phyloP scores from a whole-genome alignment of 2,888 invertebrate species.

The Anodontia alba region DNA sequence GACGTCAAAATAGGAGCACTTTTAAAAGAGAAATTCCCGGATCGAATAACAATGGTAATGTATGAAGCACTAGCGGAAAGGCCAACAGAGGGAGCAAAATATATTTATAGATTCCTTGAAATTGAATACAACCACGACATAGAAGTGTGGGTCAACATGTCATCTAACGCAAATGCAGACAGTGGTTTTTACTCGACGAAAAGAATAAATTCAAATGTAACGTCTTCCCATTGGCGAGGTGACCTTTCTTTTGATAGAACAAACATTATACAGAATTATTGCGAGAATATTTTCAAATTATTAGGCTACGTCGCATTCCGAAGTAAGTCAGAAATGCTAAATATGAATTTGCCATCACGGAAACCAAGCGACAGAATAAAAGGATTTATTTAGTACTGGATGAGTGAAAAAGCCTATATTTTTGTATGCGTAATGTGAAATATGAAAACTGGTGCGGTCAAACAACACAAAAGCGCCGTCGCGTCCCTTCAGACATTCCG shows the following conservation, averaged over 20 bases:
- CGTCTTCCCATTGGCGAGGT: background rate
- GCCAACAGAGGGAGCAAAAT: conserved; percentile 10
- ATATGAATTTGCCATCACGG: background rate
- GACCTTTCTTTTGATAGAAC: background rate
- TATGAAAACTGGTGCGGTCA: too few relatives aligned
- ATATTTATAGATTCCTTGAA: background rate
- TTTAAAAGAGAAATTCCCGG: background rate
- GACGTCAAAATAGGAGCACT: conserved; percentile 5
- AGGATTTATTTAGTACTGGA: too few relatives aligned
- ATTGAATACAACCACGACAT: background rate
- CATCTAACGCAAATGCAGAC: background rate
- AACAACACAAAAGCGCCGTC: too few relatives aligned
- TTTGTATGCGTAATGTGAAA: too few relatives aligned
- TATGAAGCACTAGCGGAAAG: conserved; percentile 11
- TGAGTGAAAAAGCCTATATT: too few relatives aligned
- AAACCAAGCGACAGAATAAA: too few relatives aligned
- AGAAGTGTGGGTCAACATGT: background rate
- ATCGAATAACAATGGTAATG: background rate
- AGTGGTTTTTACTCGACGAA: background rate
- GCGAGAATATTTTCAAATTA: background rate
- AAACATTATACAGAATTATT: background rate
- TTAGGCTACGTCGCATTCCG: background rate
- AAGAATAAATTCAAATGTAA: background rate
- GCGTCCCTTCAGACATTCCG: too few relatives aligned
- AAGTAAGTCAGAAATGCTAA: background rate